Percentiles rank a stretch among this genome's conserved stretches.
These are phyloP conservation scores for Arrhamphus sclerolepis DNA, from an alignment of 2,797 vertebrate genomes.

Conservation along the genomic window DNA sequence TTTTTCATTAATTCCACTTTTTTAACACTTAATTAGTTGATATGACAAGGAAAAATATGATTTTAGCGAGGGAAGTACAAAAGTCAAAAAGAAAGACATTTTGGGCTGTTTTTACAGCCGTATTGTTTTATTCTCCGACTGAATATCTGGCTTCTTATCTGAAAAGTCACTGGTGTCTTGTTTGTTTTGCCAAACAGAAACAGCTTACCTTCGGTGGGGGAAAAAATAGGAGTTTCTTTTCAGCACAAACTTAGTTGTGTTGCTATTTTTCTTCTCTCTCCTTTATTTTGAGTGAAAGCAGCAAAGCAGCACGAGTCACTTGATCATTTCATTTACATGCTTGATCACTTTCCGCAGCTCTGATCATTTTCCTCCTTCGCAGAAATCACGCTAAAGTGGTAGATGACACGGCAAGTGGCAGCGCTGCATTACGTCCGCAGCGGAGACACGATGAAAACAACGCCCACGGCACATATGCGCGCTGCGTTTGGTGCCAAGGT, in stretches of 20 bases:
- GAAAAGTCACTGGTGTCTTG: neutral
- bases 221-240: neutral
- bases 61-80: no score
- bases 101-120: no score
- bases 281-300: neutral
- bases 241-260: neutral
- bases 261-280: neutral
- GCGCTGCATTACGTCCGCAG: conserved; percentile 40
- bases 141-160: neutral
- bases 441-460: conserved; percentile 65
- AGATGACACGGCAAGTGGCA: conserved; percentile 54
- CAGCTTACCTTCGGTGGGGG: neutral
- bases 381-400: conserved; percentile 34
- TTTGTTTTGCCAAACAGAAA: neutral
- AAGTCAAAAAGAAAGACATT: no score
- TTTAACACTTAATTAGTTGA: no score
- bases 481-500: conserved; percentile 11
- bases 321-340: conserved; percentile 66
- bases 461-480: conserved; percentile 70
- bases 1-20: no score
- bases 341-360: conserved; percentile 67
- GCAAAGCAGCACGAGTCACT: conserved; percentile 29
- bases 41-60: no score
- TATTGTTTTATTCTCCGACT: no score
- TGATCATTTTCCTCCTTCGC: conserved; percentile 46